Conservation (phyloP, 2,797 vertebrate species). For the Enoplosus armatus region DNA sequence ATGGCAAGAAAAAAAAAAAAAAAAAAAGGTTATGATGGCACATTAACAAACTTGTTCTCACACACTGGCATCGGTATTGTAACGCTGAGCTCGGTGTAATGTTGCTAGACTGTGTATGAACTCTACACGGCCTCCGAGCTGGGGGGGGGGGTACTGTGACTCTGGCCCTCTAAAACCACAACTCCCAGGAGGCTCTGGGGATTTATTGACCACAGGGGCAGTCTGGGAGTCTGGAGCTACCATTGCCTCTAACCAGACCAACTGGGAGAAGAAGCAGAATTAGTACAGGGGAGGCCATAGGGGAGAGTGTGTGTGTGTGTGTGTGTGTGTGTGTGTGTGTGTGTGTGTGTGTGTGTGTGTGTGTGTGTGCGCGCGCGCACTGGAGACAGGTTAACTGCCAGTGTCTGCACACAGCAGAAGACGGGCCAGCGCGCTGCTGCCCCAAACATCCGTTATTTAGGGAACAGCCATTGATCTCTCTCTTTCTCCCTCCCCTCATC, state of each 20-base stretch:
- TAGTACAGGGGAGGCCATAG: conserved; percentile 58
- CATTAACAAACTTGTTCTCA: not conserved
- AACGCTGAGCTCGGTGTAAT: not conserved
- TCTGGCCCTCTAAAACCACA: conserved; percentile 64
- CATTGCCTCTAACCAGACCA: conserved; percentile 53
- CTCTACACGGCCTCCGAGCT: conserved; percentile 21
- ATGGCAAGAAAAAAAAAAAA: not conserved
- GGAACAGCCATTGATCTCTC: conserved; percentile 77
- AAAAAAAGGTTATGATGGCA: not conserved
- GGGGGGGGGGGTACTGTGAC: conserved; percentile 5
- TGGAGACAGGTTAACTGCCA: conserved; percentile 82
- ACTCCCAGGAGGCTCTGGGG: conserved; percentile 61
- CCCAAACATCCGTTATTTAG: conserved; percentile 83
- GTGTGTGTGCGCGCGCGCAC: conserved; percentile 22
- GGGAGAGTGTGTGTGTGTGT: conserved; percentile 33
- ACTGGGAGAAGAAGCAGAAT: conserved; percentile 55
- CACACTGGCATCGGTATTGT: not conserved
- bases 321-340: too few relatives aligned
- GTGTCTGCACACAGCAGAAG: conserved; percentile 74
- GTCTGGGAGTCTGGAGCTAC: conserved; percentile 70
- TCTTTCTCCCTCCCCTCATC: conserved; percentile 38
- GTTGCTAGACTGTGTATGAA: conserved; percentile 36
- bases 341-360: conserved; percentile 38
- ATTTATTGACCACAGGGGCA: conserved; percentile 73
- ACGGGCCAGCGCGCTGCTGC: conserved; percentile 63